A percentile compares a stretch with the other conserved stretches of the same genome.
Conservation (phyloP, 2,113 vertebrate species). For the Cisticola juncidis region DNA sequence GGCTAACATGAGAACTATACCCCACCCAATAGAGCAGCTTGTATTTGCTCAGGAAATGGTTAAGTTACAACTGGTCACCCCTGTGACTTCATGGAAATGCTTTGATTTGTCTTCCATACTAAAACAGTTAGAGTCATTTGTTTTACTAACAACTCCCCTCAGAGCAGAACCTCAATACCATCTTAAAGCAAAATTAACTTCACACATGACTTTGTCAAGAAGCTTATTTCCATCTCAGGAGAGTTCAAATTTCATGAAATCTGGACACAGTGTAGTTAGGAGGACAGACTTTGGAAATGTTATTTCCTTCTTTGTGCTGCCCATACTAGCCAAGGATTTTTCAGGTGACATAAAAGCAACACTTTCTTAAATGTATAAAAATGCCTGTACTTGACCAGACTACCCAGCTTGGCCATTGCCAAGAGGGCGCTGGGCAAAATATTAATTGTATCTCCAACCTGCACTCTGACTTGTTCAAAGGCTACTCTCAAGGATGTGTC, state of each 20-base stretch:
- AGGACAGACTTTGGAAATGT: not conserved
- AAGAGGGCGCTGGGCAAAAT: not conserved
- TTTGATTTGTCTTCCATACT: conserved; percentile 70
- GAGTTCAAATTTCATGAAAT: conserved; percentile 11
- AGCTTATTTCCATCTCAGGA: conserved; percentile 18
- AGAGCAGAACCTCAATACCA: conserved; percentile 48
- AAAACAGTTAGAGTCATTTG: conserved; percentile 67
- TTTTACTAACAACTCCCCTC: conserved; percentile 65
- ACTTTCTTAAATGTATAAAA: not conserved
- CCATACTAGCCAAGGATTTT: not conserved
- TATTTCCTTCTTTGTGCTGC: not conserved
- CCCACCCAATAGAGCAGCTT: conserved; percentile 46
- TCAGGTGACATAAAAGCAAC: not conserved
- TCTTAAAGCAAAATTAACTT: conserved; percentile 63
- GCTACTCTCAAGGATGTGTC: not conserved
- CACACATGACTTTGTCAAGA: conserved; percentile 65
- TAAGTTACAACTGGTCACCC: conserved; percentile 61
- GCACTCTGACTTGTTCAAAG: not conserved
- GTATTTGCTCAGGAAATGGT: conserved; percentile 71
- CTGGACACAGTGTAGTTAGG: not conserved
- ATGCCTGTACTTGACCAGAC: conserved; percentile 36
- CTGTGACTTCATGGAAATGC: conserved; percentile 61
- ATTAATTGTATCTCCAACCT: not conserved
- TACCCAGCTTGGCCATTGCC: not conserved
- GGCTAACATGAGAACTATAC: conserved; percentile 62